phyloP scores from a whole-genome alignment of 2,113 vertebrate genomes.

The Numenius arquata region DNA sequence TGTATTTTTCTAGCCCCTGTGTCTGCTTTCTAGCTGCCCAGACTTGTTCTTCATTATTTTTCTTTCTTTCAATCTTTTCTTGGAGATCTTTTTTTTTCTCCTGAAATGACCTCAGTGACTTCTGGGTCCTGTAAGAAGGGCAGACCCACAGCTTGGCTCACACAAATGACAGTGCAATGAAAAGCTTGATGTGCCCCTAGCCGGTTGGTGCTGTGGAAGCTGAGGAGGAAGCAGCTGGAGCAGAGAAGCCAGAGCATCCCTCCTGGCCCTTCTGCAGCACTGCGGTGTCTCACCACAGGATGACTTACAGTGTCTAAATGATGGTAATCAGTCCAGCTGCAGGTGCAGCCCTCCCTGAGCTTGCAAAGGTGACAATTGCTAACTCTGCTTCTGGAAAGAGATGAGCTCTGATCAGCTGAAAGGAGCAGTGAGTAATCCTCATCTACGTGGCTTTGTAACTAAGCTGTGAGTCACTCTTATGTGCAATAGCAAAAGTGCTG shows the following conservation, averaged over 20 bases:
- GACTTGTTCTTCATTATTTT: not conserved
- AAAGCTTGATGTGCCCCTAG: not conserved
- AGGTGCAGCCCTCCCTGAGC: not conserved
- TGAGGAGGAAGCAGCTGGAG: rapidly evolving
- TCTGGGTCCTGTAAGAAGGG: not conserved
- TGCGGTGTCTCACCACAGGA: not conserved
- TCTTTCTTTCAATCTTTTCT: not conserved
- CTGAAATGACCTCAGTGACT: not conserved
- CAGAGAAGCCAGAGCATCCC: not conserved
- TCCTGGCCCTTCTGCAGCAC: not conserved
- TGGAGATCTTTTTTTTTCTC: not conserved
- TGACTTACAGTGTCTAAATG: not conserved
- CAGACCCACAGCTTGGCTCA: not conserved
- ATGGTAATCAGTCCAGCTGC: not conserved
- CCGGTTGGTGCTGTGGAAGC: not conserved
- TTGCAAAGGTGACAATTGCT: not conserved
- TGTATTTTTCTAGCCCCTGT: not conserved
- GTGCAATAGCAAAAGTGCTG: not conserved
- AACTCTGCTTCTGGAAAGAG: not conserved
- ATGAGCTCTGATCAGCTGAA: not conserved
- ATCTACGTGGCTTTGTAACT: not conserved
- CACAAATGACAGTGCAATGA: not conserved
- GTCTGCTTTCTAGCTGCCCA: not conserved
- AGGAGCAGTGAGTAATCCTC: not conserved
- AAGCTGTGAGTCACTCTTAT: not conserved